Percentiles rank a stretch among this genome's conserved stretches.
These are phyloP conservation scores for Apamea anceps DNA, from an alignment of 2,888 invertebrate genomes.

Conservation along the genomic window DNA sequence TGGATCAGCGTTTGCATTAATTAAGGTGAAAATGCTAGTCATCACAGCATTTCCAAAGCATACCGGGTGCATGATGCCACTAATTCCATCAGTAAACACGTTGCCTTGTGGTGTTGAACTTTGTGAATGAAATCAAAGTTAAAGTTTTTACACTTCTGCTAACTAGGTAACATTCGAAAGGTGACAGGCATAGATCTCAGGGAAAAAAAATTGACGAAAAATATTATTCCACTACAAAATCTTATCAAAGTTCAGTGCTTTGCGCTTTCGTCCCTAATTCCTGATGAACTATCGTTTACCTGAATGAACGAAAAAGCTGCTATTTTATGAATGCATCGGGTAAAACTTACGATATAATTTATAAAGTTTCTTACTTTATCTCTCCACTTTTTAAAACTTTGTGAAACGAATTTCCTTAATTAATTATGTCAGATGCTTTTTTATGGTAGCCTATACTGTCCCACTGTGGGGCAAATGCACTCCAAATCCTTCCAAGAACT, in stretches of 20 bases:
- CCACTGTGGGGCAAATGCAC: not conserved
- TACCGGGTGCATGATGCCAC: conserved; percentile 81
- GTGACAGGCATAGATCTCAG: conserved; percentile 92
- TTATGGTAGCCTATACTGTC: not conserved
- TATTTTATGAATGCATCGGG: not conserved
- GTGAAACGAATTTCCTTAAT: not conserved
- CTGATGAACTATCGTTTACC: not conserved
- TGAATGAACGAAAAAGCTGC: not conserved
- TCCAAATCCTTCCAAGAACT: not conserved
- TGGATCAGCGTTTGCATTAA: conserved; percentile 20
- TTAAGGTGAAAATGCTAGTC: not conserved
- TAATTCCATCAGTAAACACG: conserved; percentile 93
- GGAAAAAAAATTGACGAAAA: not conserved
- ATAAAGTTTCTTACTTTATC: not conserved
- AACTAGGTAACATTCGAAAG: conserved; percentile 98
- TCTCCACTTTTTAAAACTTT: not conserved
- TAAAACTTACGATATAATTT: not conserved
- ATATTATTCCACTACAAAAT: not conserved
- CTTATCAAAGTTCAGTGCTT: not conserved
- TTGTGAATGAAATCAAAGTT: not conserved
- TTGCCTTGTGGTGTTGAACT: conserved; percentile 93
- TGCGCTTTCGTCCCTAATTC: not conserved
- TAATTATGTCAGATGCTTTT: not conserved
- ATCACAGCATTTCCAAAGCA: conserved; percentile 2
- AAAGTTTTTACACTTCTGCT: conserved; percentile 94